Evolutionary conservation across 1,140 invertebrate genomes (phyloP), one percentile per base, ranked within the genome.

Genomic region (Patella vulgata): DNA sequence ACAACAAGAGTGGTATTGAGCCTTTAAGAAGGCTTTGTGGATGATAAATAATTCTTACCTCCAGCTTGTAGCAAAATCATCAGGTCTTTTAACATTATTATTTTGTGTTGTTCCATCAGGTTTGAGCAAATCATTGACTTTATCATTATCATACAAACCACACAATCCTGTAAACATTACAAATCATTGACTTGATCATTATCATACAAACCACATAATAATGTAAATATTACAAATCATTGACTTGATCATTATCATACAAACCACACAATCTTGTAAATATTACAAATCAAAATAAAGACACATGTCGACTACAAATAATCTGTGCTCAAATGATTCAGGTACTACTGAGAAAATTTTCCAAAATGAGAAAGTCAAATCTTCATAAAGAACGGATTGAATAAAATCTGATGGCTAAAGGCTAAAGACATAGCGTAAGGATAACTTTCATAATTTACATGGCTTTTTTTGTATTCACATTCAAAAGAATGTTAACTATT

Each of bases 161-260:
- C 73, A 74, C n/a, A 74, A 43, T 27, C 73, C 73, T 74, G 33
- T 19, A 23, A 19, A 58, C 3, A 53, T 25, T 53, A 58, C 3
- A 61, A 58, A 39, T 74, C 73, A 53, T 74, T 70, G 19, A 30
- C 39, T 19, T 33, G 23, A 28, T 65, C 28, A 2, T 36, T 36
- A 51, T 74, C 70, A 64, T 57, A 74, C 11, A 36, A 61, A 3
- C 73, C 73, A 64, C 73, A 74, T n/a, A 74, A 43, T 27, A 69
- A 69, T 74, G 33, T 19, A 23, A 19, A 58, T 5, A 53, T 25
- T 53, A 58, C 3, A 61, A 58, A 39, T 74, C 73, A 53, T 74
- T 70, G 19, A 30, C 39, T 19, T 33, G 23, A 28, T 65, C 28
- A 2, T 36, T 36, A 51, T 74, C 70, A 64, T 57, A 74, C 11